phyloP scores from a whole-genome alignment of 2,113 vertebrate genomes.

The Oncorhynchus kisutch region DNA sequence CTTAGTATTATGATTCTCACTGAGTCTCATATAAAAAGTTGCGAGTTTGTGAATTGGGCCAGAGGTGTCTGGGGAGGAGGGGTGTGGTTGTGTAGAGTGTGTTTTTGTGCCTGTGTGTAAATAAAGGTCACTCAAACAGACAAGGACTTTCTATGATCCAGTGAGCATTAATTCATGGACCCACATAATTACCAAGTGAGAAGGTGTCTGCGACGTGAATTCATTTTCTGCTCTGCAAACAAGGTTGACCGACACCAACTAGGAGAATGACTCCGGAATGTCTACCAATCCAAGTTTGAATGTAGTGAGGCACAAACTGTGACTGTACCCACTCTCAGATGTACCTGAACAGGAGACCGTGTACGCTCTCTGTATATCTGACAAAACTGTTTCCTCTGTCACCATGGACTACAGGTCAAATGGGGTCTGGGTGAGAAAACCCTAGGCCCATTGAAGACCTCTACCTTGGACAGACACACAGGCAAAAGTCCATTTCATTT shows the following conservation, averaged over 20 bases:
- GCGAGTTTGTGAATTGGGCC: slow-evolving; percentile 36
- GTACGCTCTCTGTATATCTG: no score
- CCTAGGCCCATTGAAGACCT: no score
- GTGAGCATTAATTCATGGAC: slow-evolving; percentile 1
- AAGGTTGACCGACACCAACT: slow-evolving; percentile 32
- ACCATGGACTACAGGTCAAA: no score
- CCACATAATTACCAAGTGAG: neutral
- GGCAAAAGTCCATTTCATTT: no score
- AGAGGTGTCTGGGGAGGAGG: slow-evolving; percentile 37
- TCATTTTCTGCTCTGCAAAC: slow-evolving; percentile 19
- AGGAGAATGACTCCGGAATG: slow-evolving; percentile 30
- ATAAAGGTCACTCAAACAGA: slow-evolving; percentile 43
- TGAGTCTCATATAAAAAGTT: slow-evolving; percentile 25
- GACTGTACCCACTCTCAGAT: neutral
- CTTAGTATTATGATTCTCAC: neutral
- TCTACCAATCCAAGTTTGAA: slow-evolving; percentile 14
- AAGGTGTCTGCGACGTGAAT: neutral
- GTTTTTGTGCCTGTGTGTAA: neutral
- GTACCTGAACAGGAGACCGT: no score
- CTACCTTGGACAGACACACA: no score
- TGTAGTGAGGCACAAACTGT: neutral
- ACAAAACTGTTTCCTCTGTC: neutral
- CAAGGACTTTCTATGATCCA: neutral
- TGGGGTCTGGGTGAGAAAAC: no score
- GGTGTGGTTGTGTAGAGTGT: slow-evolving; percentile 1